Evolutionary conservation across 1,140 invertebrate genomes (phyloP).

Genomic region (Chironomus striatipennis): DNA sequence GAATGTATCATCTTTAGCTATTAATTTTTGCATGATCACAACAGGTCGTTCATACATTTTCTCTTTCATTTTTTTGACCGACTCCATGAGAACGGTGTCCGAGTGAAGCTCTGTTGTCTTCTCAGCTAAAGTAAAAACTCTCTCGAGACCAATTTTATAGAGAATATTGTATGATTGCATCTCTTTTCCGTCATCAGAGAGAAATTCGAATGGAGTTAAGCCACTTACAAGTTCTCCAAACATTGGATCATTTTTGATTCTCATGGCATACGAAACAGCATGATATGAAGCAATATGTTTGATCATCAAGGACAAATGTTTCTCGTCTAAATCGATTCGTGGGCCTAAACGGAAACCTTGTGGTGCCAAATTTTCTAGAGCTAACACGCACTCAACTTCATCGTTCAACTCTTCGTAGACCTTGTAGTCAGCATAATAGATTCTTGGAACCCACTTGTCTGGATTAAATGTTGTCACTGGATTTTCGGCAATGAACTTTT

Average conservation of each 20-base stretch:
- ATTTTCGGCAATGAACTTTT: slow-evolving; percentile 30
- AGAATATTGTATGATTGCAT: slow-evolving; percentile 30
- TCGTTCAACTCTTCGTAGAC: neutral
- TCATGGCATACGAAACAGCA: neutral
- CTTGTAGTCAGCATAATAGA: slow-evolving; percentile 16
- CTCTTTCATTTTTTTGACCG: slow-evolving; percentile 27
- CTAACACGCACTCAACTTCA: neutral
- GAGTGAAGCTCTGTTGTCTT: slow-evolving; percentile 22
- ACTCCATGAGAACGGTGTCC: slow-evolving; percentile 25
- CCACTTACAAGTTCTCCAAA: slow-evolving; percentile 27
- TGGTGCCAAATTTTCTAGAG: neutral
- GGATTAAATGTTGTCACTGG: slow-evolving; percentile 25
- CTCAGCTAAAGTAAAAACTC: slow-evolving; percentile 34
- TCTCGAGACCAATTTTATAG: slow-evolving; percentile 34
- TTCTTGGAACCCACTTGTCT: slow-evolving; percentile 27
- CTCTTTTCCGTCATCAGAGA: slow-evolving; percentile 21
- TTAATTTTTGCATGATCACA: slow-evolving; percentile 32
- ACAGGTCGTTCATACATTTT: slow-evolving; percentile 31
- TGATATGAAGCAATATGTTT: slow-evolving; percentile 7
- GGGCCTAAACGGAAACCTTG: neutral
- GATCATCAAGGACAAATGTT: neutral
- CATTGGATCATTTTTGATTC: slow-evolving; percentile 15
- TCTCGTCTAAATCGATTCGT: neutral
- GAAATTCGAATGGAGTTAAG: slow-evolving; percentile 31
- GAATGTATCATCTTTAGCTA: slow-evolving; percentile 30